phyloP scores from a whole-genome alignment of 1,140 invertebrate genomes.

The Myzus persicae region DNA sequence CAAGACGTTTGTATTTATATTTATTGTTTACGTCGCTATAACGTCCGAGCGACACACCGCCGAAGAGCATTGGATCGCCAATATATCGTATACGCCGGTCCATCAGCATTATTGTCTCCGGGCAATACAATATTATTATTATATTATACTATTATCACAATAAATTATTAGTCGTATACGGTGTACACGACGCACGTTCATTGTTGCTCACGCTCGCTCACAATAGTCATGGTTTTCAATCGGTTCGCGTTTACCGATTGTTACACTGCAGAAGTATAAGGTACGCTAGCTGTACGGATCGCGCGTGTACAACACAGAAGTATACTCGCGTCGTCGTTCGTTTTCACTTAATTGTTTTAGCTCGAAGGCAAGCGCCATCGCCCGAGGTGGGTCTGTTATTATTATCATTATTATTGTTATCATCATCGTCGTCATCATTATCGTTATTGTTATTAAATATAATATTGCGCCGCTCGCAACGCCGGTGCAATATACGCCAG shows the following conservation, averaged over 20 bases:
- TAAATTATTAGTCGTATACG: background rate
- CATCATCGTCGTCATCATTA: background rate
- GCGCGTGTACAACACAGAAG: background rate
- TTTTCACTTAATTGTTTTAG: slow-evolving; percentile 36
- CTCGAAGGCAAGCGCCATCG: slow-evolving; percentile 19
- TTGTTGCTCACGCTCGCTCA: background rate
- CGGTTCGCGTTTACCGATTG: background rate
- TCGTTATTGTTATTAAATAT: background rate
- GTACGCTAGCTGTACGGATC: background rate
- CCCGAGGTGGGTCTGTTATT: background rate
- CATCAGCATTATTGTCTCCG: background rate
- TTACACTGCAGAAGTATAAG: background rate
- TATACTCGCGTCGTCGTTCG: background rate
- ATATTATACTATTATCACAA: background rate
- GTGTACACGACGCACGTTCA: background rate
- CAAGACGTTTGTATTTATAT: background rate
- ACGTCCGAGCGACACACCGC: background rate
- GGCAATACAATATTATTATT: background rate
- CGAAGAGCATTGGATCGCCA: background rate
- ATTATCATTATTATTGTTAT: background rate
- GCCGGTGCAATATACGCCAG: background rate
- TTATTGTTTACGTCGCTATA: background rate
- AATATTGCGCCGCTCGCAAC: too few relatives aligned
- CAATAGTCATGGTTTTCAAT: background rate
- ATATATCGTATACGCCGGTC: background rate